These are phyloP conservation scores for Mesochorus sp. DNA, from an alignment of 2,888 invertebrate genomes.

Conservation along the genomic window DNA sequence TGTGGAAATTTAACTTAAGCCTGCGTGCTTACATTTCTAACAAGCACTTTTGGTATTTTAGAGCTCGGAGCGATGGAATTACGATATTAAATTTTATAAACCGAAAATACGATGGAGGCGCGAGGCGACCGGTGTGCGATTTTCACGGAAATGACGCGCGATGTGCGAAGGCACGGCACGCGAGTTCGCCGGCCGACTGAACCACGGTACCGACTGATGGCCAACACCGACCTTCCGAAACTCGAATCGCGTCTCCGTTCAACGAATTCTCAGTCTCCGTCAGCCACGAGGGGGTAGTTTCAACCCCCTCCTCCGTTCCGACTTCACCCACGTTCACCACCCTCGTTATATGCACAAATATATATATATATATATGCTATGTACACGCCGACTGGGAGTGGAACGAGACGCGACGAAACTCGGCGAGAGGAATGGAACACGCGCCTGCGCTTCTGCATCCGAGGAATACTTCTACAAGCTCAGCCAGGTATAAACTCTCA, in stretches of 20 bases:
- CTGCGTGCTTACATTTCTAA: too few species aligned
- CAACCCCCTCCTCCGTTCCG: constrained; percentile 34
- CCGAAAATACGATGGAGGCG: neutral
- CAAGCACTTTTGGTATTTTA: too few species aligned
- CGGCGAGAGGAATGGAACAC: constrained; percentile 24
- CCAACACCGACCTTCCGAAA: constrained; percentile 65
- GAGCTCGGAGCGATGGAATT: too few species aligned
- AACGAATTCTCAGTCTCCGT: constrained; percentile 71
- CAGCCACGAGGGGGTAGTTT: constrained; percentile 54
- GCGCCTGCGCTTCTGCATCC: constrained; percentile 47
- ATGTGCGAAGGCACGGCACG: constrained; percentile 78
- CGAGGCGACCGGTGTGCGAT: constrained; percentile 31
- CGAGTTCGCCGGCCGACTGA: constrained; percentile 82
- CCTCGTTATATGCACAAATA: neutral
- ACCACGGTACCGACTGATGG: constrained; percentile 75
- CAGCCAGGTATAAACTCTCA: constrained; percentile 11
- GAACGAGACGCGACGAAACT: constrained; percentile 34
- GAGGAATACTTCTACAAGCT: constrained; percentile 13
- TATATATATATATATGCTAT: neutral
- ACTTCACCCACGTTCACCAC: constrained; percentile 19
- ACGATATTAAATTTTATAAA: too few species aligned
- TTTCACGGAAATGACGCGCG: constrained; percentile 50
- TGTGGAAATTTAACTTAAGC: too few species aligned
- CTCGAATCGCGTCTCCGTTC: constrained; percentile 70
- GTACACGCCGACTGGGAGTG: constrained; percentile 40